Base-by-base conservation (phyloP, 2,113 vertebrate species). In the Eurypyga helias region DNA sequence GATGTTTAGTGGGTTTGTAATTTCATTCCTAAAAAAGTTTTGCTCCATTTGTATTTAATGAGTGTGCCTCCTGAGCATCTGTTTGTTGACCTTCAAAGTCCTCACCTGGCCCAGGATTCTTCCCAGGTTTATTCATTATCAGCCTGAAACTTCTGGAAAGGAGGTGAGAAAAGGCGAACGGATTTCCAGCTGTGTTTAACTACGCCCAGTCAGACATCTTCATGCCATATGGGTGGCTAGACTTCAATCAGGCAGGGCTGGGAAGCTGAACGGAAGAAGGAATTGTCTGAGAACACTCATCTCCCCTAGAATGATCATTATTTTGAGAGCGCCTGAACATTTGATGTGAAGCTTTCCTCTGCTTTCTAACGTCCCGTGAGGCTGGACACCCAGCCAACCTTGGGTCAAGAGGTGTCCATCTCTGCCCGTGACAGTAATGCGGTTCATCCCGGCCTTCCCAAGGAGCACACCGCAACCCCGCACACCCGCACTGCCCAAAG, bases 131-230 rank as follows among this genome's bases (percentile, higher is more conserved):
- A 81, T 88, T 89, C 29, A 52, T n/a, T 46, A 93, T 67, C 76
- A 79, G 72, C 61, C 65, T 10, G 33, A 78, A 96, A 91, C 45
- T 96, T 94, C 25, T 69, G 41, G 41, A 52, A 93, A 94, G 72
- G 10, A 66, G 52, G 83, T 62, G 66, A 94, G 77, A 84, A 91
- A 93, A 89, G 70, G 89, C 9, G 29, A 87, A 91, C 45, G 43
- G 7, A 64, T 62, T 92, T 96, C 75, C 93, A 96, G 51, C 71
- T 86, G 76, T 73, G 55, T 55, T 46, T 64, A 90, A 7, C 64
- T 57, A n/a, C 36, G 24, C 26, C 71, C 90, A 78, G 64, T 60
- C 76, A 93, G 83, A 95, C 90, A 96, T 81, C 76, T 90, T 94
- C 67, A 52, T 13, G 45, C 79, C 88, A 89, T n/a, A 70, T 83